Conservation (phyloP, 2,888 invertebrate species). For the Calameuta pallipes region DNA sequence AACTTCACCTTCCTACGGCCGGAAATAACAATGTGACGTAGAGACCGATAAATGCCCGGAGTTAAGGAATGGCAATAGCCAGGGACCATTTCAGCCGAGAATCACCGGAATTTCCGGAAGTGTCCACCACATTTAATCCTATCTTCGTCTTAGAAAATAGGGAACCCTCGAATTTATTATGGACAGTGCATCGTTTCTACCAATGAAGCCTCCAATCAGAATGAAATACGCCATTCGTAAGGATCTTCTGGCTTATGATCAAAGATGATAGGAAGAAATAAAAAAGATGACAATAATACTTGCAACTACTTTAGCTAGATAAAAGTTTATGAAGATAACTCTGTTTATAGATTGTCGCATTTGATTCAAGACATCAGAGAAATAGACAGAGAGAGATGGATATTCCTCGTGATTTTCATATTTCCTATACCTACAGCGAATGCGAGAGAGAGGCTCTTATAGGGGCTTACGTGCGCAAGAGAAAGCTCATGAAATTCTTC, state of each 20-base stretch:
- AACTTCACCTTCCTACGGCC: not conserved
- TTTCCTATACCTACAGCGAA: not conserved
- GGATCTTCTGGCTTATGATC: not conserved
- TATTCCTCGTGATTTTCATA: not conserved
- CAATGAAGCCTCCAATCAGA: not conserved
- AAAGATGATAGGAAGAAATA: too few relatives aligned
- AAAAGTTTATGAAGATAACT: too few relatives aligned
- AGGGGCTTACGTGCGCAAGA: not conserved
- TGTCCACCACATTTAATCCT: not conserved
- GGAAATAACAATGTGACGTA: not conserved
- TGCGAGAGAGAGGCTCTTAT: not conserved
- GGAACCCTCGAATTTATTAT: not conserved
- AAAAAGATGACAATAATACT: too few relatives aligned
- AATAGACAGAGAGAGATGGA: too few relatives aligned
- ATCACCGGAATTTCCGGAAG: not conserved
- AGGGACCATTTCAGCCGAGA: not conserved
- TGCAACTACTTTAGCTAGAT: too few relatives aligned
- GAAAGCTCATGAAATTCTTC: not conserved
- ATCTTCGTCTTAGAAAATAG: not conserved
- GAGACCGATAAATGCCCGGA: not conserved
- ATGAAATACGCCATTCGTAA: not conserved
- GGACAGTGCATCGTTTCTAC: not conserved
- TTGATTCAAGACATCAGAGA: not conserved
- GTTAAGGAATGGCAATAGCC: not conserved
- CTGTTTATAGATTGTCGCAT: not conserved